phyloP scores from a whole-genome alignment of 1,140 invertebrate species.

The Bombus terrestris region DNA sequence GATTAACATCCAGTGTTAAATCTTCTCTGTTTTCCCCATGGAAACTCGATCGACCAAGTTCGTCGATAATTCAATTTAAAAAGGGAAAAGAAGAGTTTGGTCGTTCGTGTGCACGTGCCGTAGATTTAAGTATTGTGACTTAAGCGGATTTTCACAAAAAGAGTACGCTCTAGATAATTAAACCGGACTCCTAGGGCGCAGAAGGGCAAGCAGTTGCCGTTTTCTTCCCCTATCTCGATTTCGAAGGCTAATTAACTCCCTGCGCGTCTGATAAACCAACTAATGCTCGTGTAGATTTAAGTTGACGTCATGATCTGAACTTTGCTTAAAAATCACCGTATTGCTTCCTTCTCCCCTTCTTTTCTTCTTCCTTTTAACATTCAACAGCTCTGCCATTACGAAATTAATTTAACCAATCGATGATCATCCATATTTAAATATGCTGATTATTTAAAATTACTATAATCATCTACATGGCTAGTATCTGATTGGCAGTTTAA shows the following conservation, averaged over 20 bases:
- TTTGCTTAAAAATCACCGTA: not conserved
- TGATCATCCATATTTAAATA: too few relatives aligned
- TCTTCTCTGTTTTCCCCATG: not conserved
- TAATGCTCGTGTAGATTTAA: slow-evolving; percentile 9
- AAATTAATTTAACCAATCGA: not conserved
- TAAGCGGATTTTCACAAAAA: slow-evolving; percentile 44
- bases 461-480: too few relatives aligned
- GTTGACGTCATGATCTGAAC: not conserved
- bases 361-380: not conserved
- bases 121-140: slow-evolving; percentile 19
- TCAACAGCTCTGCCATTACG: not conserved
- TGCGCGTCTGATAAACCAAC: slow-evolving; percentile 25
- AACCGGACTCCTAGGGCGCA: slow-evolving; percentile 8
- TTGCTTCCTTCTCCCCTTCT: not conserved
- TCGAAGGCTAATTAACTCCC: slow-evolving; percentile 49
- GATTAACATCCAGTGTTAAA: not conserved
- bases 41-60: not conserved
- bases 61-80: slow-evolving; percentile 36
- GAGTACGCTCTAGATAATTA: slow-evolving; percentile 44
- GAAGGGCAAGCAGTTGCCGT: slow-evolving; percentile 9
- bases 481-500: too few relatives aligned
- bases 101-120: not conserved
- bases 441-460: too few relatives aligned
- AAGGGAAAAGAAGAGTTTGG: not conserved
- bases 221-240: slow-evolving; percentile 31